phyloP scores from a whole-genome alignment of 2,113 vertebrate genomes.

The Cepphus grylle region DNA sequence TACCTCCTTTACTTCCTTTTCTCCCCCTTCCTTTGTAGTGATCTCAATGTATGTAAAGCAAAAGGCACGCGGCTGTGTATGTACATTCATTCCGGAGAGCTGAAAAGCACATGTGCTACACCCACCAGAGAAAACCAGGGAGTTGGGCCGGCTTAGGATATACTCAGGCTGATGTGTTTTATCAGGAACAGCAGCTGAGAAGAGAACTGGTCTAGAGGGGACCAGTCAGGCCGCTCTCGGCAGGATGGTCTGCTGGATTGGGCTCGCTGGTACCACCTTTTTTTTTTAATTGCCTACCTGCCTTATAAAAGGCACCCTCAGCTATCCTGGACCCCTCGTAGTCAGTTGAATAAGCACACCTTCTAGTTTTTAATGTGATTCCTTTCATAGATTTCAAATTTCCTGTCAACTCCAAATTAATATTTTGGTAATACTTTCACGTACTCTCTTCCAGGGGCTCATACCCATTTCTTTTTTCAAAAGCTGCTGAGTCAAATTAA shows the following conservation, averaged over 20 bases:
- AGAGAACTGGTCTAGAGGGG: neutral
- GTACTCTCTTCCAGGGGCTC: neutral
- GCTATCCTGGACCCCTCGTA: neutral
- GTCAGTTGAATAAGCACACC: neutral
- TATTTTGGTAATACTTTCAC: neutral
- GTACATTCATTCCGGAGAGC: neutral
- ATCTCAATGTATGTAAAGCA: neutral
- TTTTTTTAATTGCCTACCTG: neutral
- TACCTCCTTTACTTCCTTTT: neutral
- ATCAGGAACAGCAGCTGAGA: neutral
- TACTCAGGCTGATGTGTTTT: neutral
- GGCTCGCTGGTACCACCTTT: neutral
- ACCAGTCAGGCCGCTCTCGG: neutral
- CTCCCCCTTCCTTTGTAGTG: neutral
- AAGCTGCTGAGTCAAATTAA: neutral
- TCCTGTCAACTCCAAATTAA: neutral
- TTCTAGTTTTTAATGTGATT: neutral
- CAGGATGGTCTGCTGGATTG: neutral
- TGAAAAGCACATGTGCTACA: neutral
- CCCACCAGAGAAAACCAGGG: neutral
- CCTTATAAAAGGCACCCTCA: neutral
- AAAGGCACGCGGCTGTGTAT: neutral
- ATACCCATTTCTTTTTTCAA: neutral
- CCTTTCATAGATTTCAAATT: neutral
- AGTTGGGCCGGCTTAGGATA: neutral